phyloP scores from a whole-genome alignment of 1,140 invertebrate species.

The Tetranychus cinnabarinus region DNA sequence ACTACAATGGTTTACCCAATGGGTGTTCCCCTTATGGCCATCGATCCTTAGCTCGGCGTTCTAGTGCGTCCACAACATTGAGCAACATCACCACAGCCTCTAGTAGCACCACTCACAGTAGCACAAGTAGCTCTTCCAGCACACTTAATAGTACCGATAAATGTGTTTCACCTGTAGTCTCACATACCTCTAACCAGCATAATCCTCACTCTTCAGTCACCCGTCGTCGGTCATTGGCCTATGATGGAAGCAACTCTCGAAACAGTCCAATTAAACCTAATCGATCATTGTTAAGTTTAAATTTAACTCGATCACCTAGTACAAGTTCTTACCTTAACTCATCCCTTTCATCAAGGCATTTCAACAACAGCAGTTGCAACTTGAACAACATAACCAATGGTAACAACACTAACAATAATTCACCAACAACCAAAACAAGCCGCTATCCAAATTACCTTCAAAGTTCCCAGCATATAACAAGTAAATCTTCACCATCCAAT shows the following conservation, averaged over 20 bases:
- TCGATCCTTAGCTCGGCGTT: neutral
- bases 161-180: neutral
- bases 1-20: neutral
- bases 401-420: neutral
- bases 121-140: neutral
- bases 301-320: neutral
- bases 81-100: neutral
- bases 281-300: neutral
- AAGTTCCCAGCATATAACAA: slow-evolving; percentile 10
- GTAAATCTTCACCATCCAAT: neutral
- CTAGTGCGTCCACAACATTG: neutral
- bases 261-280: neutral
- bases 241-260: neutral
- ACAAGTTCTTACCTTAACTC: no score
- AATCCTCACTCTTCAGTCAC: neutral
- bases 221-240: neutral
- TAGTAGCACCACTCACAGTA: neutral
- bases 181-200: neutral
- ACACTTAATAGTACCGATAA: neutral
- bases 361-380: neutral
- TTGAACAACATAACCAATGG: neutral
- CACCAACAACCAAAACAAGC: neutral
- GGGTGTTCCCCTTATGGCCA: neutral
- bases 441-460: slow-evolving; percentile 9
- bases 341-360: neutral